Conservation (phyloP, 2,113 vertebrate species). For the Pseudorectes ferrugineus region DNA sequence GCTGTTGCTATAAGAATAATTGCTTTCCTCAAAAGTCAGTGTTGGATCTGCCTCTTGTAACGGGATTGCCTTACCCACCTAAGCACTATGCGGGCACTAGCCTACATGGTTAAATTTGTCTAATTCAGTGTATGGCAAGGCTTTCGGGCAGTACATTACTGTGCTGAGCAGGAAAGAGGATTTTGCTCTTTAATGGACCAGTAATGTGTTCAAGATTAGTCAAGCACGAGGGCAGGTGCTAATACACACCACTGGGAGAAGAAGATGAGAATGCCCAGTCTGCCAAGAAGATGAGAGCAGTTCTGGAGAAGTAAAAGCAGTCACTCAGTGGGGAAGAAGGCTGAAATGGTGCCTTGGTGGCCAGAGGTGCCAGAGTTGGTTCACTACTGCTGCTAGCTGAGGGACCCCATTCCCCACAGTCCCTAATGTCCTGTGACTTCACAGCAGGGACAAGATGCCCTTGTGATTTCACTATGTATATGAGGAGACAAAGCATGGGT, state of each 20-base stretch:
- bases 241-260: background rate
- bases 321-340: fast-evolving
- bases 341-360: background rate
- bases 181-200: background rate
- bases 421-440: background rate
- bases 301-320: background rate
- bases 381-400: fast-evolving
- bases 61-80: background rate
- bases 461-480: background rate
- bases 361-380: fast-evolving
- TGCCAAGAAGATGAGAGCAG: background rate
- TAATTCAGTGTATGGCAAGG: background rate
- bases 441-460: background rate
- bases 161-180: background rate
- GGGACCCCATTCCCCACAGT: fast-evolving
- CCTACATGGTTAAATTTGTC: background rate
- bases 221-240: background rate
- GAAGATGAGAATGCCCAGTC: background rate
- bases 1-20: background rate
- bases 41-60: background rate
- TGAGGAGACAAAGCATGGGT: background rate
- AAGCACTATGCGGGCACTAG: background rate
- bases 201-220: background rate
- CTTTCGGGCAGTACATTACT: background rate
- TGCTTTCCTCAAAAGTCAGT: background rate